These are phyloP conservation scores for Oryzaephilus surinamensis DNA, from an alignment of 1,140 invertebrate genomes.

Conservation along the genomic window DNA sequence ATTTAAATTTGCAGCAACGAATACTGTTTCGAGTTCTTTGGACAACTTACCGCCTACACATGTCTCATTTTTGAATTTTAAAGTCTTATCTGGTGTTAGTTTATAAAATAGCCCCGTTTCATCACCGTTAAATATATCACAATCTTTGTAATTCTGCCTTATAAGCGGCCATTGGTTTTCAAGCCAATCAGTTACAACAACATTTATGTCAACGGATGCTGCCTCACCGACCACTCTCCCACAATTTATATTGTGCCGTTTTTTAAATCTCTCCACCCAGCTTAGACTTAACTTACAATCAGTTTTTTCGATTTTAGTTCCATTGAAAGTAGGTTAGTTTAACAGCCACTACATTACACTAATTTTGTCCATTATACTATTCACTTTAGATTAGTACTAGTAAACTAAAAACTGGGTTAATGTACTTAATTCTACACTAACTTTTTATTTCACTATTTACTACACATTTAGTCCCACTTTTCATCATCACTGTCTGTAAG, in stretches of 20 bases:
- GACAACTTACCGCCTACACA: conserved; percentile 33
- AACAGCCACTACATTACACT: too few relatives aligned
- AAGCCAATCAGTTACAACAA: conserved; percentile 28
- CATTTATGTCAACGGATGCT: conserved; percentile 22
- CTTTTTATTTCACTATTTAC: too few relatives aligned
- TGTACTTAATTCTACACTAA: too few relatives aligned
- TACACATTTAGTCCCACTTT: too few relatives aligned
- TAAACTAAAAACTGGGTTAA: too few relatives aligned
- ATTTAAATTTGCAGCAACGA: conserved; percentile 36
- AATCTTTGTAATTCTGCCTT: not conserved
- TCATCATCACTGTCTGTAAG: too few relatives aligned
- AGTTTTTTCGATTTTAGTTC: too few relatives aligned
- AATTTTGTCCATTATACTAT: too few relatives aligned
- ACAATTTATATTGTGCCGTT: conserved; percentile 8
- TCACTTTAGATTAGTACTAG: too few relatives aligned
- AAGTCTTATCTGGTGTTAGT: conserved; percentile 27
- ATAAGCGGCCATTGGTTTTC: conserved; percentile 10
- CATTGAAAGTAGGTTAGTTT: too few relatives aligned
- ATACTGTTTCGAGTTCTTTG: conserved; percentile 35
- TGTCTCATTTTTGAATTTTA: conserved; percentile 30
- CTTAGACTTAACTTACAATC: too few relatives aligned
- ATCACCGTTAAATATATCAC: conserved; percentile 35
- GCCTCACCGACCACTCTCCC: conserved; percentile 9
- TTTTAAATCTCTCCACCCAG: conserved; percentile 7
- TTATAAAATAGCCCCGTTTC: conserved; percentile 37